Percentiles rank a stretch among this genome's conserved stretches.
Conservation (phyloP, 2,888 invertebrate species). For the Ophion ventricosus region DNA sequence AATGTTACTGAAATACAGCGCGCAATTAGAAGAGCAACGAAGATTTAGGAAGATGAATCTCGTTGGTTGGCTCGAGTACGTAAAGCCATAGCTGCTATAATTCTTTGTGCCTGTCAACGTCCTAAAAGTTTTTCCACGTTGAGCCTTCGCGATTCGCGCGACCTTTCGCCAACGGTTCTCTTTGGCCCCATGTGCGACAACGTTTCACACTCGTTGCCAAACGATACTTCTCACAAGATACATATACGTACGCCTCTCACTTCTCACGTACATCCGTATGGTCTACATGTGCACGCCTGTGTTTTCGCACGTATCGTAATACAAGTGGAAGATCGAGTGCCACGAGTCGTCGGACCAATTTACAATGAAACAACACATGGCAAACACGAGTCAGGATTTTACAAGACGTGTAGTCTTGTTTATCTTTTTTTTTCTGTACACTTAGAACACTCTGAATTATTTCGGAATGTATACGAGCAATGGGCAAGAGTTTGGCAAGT, state of each 20-base stretch:
- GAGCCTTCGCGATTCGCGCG: constrained; percentile 19
- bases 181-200: constrained; percentile 45
- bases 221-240: constrained; percentile 27
- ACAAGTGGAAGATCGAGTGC: constrained; percentile 38
- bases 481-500: background rate
- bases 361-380: constrained; percentile 32
- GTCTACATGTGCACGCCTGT: background rate
- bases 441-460: background rate
- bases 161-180: constrained; percentile 59
- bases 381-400: constrained; percentile 2
- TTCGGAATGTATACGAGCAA: background rate
- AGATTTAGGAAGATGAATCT: constrained; percentile 26
- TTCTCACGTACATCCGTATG: background rate
- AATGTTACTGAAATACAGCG: constrained; percentile 13
- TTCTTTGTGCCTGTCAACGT: constrained; percentile 58
- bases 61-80: constrained; percentile 38
- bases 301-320: background rate
- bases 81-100: constrained; percentile 29
- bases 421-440: constrained; percentile 1
- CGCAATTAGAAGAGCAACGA: constrained; percentile 9
- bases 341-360: constrained; percentile 44
- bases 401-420: background rate
- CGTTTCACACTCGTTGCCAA: constrained; percentile 54
- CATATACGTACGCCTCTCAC: constrained; percentile 2
- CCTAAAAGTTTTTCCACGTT: constrained; percentile 42